Evolutionary conservation across 2,113 vertebrate genomes (phyloP), one percentile per base, ranked within the genome.

Genomic region (Phyllopteryx taeniolatus): DNA sequence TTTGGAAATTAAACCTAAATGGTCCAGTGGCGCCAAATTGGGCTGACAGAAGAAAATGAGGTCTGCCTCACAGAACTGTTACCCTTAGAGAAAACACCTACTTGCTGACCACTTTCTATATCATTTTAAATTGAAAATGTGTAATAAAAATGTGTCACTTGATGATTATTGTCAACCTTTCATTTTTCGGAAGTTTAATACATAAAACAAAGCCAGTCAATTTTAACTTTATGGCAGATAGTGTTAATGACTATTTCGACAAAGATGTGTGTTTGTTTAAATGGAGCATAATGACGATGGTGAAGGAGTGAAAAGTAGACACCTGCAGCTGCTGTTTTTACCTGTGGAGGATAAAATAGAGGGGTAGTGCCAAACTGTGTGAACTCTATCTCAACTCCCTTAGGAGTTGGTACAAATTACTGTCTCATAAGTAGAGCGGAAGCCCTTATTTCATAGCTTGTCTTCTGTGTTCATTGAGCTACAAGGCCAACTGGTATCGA

Each of bases 401-500:
- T 19, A 80, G 83, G 86, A 87, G 72, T 74, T 79, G 13, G 67
- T 66, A 70, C 87, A 86, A 86, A 87, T 91, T 88, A 87, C 79
- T 64, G 79, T 83, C 79, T 87, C 79, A 83, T 86, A 78, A 85
- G 77, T 47, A 57, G 68, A 88, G 75, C 78, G 81, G 69, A 84
- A 80, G 71, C 65, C 68, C 59, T 49, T 79, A 66, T 77, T 66
- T 73, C 35, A 8, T 44, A 78, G 83, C 77, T 75, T 66, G 19
- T 68, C 82, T 78, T 80, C 68, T 74, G 63, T 72, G 73, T 79
- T 79, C 72, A 76, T 68, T 72, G 75, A 83, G 71, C 49, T 67
- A 71, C 83, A 70, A 79, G 75, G 72, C 73, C 74, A 76, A 85
- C 69, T 22, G 4, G 31, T 68, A 75, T 67, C 62, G 73, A 73